Percentiles rank a stretch among this genome's conserved stretches.
Evolutionary conservation across 2,888 invertebrate species (phyloP).

Genomic region (Autographa gamma): DNA sequence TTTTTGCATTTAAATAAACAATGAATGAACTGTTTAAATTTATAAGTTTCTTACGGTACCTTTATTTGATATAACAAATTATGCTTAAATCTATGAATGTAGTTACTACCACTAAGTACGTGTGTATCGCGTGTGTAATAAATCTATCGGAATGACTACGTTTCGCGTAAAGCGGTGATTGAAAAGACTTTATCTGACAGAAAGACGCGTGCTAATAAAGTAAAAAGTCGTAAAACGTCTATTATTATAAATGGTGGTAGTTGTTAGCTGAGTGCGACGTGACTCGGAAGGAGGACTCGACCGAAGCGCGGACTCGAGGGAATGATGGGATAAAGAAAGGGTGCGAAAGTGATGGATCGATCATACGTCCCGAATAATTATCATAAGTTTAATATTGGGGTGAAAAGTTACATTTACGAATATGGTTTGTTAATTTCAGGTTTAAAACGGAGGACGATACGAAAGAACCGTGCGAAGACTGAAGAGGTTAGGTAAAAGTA

Average conservation of each 20-base stretch:
- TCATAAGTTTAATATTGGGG: conserved; percentile 36
- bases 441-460: conserved; percentile 76
- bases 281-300: conserved; percentile 7
- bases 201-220: background rate
- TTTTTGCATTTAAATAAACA: conserved; percentile 9
- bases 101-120: background rate
- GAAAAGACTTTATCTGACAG: background rate
- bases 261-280: background rate
- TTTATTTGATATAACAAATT: too few species aligned
- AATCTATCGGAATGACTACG: background rate
- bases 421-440: conserved; percentile 83
- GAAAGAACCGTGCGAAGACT: conserved; percentile 74
- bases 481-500: conserved; percentile 69
- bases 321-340: background rate
- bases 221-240: conserved; percentile 5
- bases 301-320: background rate
- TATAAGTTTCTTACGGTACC: background rate
- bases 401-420: conserved; percentile 66
- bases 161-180: background rate
- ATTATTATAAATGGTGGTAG: conserved; percentile 3
- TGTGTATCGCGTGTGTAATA: background rate
- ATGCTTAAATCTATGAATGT: background rate
- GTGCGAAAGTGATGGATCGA: conserved; percentile 21
- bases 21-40: background rate
- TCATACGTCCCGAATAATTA: conserved; percentile 19